Percentiles rank a stretch among this genome's conserved stretches.
phyloP scores from a whole-genome alignment of 2,888 invertebrate genomes.

The Tenthredo notha region DNA sequence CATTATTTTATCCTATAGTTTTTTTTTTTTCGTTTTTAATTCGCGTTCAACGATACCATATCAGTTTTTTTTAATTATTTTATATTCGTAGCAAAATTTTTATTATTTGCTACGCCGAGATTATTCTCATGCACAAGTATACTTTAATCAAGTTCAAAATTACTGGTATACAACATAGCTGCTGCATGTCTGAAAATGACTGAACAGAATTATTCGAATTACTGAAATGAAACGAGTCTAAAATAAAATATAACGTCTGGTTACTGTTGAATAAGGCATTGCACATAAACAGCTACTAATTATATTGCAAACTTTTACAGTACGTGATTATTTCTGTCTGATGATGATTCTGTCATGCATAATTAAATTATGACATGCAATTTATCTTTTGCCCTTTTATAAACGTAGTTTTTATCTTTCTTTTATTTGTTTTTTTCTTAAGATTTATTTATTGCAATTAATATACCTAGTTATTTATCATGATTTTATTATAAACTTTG shows the following conservation, averaged over 20 bases:
- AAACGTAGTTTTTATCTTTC: neutral
- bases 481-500: constrained; percentile 50
- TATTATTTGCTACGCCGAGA: neutral
- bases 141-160: neutral
- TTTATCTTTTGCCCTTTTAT: neutral
- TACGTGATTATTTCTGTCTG: constrained; percentile 6
- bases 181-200: neutral
- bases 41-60: neutral
- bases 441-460: constrained; percentile 34
- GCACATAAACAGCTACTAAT: neutral
- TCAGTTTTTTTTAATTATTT: neutral
- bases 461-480: constrained; percentile 42
- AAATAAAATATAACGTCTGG: neutral
- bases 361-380: constrained; percentile 8
- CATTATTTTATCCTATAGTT: neutral
- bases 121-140: constrained; percentile 15
- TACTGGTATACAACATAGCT: neutral
- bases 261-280: constrained; percentile 5
- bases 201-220: neutral
- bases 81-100: neutral
- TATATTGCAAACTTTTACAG: neutral
- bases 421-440: neutral
- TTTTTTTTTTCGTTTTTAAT: constrained; percentile 13
- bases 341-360: constrained; percentile 4
- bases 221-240: neutral